These are phyloP conservation scores for Scyliorhinus canicula DNA, from an alignment of 2,797 vertebrate species.

Conservation along the genomic window DNA sequence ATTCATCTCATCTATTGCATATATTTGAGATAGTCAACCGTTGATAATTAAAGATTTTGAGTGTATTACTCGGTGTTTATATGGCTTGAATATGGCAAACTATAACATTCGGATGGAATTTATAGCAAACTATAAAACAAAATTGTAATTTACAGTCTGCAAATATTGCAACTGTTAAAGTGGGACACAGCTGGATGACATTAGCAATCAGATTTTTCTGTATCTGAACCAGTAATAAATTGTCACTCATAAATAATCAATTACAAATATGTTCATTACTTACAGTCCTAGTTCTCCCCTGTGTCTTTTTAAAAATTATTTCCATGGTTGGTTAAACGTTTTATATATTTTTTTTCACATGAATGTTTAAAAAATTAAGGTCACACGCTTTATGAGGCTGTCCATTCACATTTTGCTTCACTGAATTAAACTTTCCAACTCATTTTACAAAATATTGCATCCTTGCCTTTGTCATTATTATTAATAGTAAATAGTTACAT, in stretches of 20 bases:
- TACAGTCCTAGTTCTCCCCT: not conserved
- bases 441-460: not conserved
- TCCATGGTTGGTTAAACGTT: not conserved
- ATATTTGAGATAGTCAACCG: not conserved
- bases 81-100: not conserved
- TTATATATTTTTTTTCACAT: not conserved
- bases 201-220: not conserved
- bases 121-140: not conserved
- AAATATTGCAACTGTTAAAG: not conserved
- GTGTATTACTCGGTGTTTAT: not conserved
- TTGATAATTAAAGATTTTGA: not conserved
- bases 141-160: not conserved
- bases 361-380: not conserved
- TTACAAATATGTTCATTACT: conserved; percentile 13
- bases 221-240: conserved; percentile 31
- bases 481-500: not conserved
- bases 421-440: not conserved
- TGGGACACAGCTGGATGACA: not conserved
- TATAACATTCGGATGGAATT: not conserved
- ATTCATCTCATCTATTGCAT: conserved; percentile 1
- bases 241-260: conserved; percentile 12
- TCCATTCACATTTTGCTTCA: not conserved
- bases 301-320: not conserved
- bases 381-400: not conserved
- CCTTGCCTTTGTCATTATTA: not conserved